These are phyloP conservation scores for Chamaea fasciata DNA, from an alignment of 2,113 vertebrate species.

Conservation along the genomic window DNA sequence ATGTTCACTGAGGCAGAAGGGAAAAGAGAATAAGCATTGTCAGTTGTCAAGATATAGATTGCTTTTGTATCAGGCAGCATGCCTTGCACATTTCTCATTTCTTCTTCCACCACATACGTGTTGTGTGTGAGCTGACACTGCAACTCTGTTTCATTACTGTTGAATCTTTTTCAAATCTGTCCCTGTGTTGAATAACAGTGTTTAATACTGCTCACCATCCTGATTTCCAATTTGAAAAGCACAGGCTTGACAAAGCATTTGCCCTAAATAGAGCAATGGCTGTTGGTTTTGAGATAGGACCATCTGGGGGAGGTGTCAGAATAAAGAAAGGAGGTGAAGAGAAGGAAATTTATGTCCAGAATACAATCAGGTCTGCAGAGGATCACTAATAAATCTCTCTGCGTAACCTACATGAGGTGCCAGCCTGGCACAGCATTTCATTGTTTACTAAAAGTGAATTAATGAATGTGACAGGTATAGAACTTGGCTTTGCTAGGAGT, in stretches of 20 bases:
- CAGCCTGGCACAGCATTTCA: neutral
- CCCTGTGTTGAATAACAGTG: neutral
- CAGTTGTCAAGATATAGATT: slow-evolving; percentile 9
- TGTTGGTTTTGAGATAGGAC: neutral
- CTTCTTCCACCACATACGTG: neutral
- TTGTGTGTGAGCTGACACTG: neutral
- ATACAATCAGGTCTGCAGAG: neutral
- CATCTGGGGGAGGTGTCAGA: neutral
- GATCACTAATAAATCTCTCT: neutral
- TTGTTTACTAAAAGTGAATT: neutral
- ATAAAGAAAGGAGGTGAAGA: neutral
- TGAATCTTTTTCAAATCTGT: neutral
- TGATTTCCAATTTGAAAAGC: neutral
- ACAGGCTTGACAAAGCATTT: neutral
- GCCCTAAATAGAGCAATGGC: neutral
- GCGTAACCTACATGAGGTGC: neutral
- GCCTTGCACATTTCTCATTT: neutral
- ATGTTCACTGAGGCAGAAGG: neutral
- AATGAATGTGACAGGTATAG: neutral
- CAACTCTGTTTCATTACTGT: neutral
- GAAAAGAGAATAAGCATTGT: neutral
- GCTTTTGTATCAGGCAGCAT: neutral
- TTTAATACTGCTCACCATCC: neutral
- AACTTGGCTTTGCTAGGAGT: neutral
- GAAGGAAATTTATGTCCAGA: neutral